A percentile compares a stretch with the other conserved stretches of the same genome.
phyloP scores from a whole-genome alignment of 64 coral and sea anemone species.

The Dendronephthya gigantea region DNA sequence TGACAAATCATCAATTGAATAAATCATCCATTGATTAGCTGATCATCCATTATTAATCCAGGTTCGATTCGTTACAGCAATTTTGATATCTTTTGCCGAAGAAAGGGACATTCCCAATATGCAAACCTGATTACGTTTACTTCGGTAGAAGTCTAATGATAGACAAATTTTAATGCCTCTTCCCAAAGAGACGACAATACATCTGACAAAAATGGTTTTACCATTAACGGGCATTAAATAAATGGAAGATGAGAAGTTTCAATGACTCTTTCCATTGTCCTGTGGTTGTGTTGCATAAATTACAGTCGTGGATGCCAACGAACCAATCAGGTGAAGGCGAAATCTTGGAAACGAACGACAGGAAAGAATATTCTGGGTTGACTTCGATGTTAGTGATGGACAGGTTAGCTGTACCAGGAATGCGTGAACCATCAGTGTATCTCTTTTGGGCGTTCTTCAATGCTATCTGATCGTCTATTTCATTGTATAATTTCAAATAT shows the following conservation, averaged over 20 bases:
- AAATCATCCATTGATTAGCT: too few relatives aligned
- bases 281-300: slow-evolving; percentile 26
- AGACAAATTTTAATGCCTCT: neutral
- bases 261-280: slow-evolving; percentile 28
- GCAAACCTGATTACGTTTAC: too few relatives aligned
- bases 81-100: too few relatives aligned
- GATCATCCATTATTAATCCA: neutral
- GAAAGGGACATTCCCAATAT: too few relatives aligned
- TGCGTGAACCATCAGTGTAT: neutral
- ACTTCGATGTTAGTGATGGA: neutral
- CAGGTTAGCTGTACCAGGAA: neutral
- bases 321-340: slow-evolving; percentile 48
- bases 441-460: neutral
- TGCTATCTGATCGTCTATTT: neutral
- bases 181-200: too few relatives aligned
- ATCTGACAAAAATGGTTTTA: too few relatives aligned
- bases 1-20: too few relatives aligned
- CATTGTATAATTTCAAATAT: neutral
- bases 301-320: slow-evolving; percentile 36
- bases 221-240: too few relatives aligned
- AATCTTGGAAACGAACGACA: slow-evolving; percentile 22
- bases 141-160: too few relatives aligned
- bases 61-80: too few relatives aligned
- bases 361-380: neutral
- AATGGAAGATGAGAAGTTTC: too few relatives aligned